These are phyloP conservation scores for Bubo bubo DNA, from an alignment of 2,113 vertebrate species.

Conservation along the genomic window DNA sequence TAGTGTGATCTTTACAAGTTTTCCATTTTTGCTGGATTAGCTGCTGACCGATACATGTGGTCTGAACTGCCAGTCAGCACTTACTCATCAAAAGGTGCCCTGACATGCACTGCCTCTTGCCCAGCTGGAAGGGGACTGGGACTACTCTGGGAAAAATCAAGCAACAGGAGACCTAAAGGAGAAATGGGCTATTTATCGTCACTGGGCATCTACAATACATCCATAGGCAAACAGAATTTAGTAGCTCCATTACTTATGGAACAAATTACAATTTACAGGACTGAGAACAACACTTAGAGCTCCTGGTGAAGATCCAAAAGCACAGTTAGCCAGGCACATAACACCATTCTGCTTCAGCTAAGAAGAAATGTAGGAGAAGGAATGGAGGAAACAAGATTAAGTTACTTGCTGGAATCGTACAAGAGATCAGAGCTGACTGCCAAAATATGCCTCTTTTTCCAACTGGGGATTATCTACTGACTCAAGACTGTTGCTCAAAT, in stretches of 20 bases:
- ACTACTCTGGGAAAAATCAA: neutral
- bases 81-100: neutral
- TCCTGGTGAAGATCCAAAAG: neutral
- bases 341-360: neutral
- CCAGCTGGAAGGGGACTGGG: neutral
- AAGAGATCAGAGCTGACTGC: neutral
- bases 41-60: accelerated
- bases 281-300: neutral
- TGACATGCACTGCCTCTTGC: neutral
- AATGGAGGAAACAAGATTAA: neutral
- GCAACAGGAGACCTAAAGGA: neutral
- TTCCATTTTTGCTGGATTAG: neutral
- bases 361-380: neutral
- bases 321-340: neutral
- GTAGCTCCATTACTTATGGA: neutral
- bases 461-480: neutral
- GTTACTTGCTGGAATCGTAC: neutral
- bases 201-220: neutral
- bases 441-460: neutral
- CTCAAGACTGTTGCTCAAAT: neutral
- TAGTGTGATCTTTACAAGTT: neutral
- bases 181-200: accelerated
- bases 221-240: neutral
- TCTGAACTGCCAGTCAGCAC: neutral
- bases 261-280: neutral